Evolutionary conservation across 2,888 invertebrate genomes (phyloP), one percentile per base, ranked within the genome.

Genomic region (Monopis laevigella): DNA sequence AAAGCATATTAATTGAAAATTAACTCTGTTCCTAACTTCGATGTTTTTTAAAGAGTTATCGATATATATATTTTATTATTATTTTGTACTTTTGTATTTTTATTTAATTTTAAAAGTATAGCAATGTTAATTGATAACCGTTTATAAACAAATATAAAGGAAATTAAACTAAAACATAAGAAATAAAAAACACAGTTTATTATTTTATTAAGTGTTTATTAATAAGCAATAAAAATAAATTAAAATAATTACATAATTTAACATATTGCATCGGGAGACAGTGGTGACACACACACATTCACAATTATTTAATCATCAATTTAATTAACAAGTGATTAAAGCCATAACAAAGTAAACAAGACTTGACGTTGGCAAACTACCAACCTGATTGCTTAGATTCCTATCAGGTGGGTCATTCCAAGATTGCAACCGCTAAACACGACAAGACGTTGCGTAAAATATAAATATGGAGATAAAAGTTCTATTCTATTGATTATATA

Each of bases 191-290:
- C 24, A 40, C 30, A 4, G 11, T 13, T 10, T n/a, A n/a, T n/a
- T 14, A 29, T 17, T 40, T 16, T 30, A 14, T 17, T 40, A 40
- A 32, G 34, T 32, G 26, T 34, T 41, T 32, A 26, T 32, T 80
- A 70, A 70, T 78, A 80, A 78, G 78, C 80, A 77, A 77, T 80
- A 72, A 75, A 77, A 78, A 75, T 65, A 73, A 77, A 75, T 72
- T 57, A 61, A 65, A 67, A 59, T 63, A 67, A 62, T 73, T 66
- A 73, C 69, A 69, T n/a, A 64, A 65, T 59, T 51, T 69, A 75
- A 70, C 59, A 46, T 53, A 52, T 57, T 61, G 65, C 53, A 55
- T 53, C 59, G 51, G 52, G 56, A 70, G 70, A 58, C 51, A 59
- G 71, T 61, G 53, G 50, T 48, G 58, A 59, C 59, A 59, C 48